A percentile compares a stretch with the other conserved stretches of the same genome.
phyloP scores from a whole-genome alignment of 2,113 vertebrate genomes.

The Protobothrops mucrosquamatus region DNA sequence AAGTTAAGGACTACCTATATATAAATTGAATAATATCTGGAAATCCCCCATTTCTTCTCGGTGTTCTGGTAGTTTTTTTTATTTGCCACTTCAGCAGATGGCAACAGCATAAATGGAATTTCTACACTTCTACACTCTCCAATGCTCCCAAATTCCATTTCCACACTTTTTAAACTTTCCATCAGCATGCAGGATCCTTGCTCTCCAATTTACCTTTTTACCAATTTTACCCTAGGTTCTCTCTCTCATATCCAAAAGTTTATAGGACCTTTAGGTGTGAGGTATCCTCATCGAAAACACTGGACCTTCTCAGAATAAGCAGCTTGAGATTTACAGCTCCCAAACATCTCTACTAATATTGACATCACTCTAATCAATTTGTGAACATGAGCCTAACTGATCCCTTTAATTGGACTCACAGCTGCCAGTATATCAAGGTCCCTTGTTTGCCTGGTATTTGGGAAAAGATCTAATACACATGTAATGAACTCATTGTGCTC shows the following conservation, averaged over 20 bases:
- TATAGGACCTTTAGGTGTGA: not conserved
- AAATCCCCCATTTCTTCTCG: constrained; percentile 42
- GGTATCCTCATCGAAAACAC: not conserved
- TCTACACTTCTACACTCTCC: constrained; percentile 27
- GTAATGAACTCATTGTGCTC: not conserved
- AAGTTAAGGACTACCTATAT: not conserved
- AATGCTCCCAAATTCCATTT: accelerated
- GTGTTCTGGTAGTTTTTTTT: constrained; percentile 36
- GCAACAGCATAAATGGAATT: constrained; percentile 19
- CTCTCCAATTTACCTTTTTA: not conserved
- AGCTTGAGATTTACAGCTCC: not conserved
- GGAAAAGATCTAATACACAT: not conserved
- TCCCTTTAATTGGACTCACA: not conserved
- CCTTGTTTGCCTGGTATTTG: not conserved
- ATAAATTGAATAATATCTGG: constrained; percentile 33
- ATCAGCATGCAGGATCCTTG: not conserved
- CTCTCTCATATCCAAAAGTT: not conserved
- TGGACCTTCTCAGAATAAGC: not conserved
- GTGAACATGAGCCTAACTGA: not conserved
- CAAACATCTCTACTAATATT: not conserved
- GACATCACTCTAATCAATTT: not conserved
- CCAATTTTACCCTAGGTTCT: not conserved
- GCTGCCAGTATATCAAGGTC: not conserved
- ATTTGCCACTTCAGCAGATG: constrained; percentile 21
- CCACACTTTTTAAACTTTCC: not conserved